Base-by-base conservation (phyloP, 2,888 invertebrate species). In the Nemurella pictetii region DNA sequence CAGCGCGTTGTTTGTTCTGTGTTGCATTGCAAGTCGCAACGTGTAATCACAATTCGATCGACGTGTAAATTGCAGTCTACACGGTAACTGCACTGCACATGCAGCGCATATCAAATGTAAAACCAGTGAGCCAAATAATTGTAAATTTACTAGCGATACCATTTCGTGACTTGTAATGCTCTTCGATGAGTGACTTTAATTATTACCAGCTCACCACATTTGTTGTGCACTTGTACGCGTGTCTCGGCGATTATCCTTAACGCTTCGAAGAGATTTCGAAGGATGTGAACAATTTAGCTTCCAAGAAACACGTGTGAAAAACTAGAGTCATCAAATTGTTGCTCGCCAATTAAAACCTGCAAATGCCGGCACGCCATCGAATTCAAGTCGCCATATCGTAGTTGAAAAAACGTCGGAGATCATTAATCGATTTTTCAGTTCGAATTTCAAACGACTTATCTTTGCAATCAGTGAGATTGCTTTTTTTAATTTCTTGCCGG, bases 281-380 rank as follows among this genome's bases (percentile, higher is more conserved):
- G 80, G 80, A 81, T 81, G 32, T 81, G 80, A 81, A 35, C 80
- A 36, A 81, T 81, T 81, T 35, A 20, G 26, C 7, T 78, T 78
- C 78, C 15, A 5, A 27, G 78, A 78, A 78, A 15, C 20, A 25
- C 29, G 78, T 30, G 78, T 20, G n/a, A 78, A 78, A 78, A 78
- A 55, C 55, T 55, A 55, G 55, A 55, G 55, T 55, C 55, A 55
- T 55, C 55, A 55, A 55, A 55, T 55, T 15, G 9, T 55, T 15
- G 20, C 12, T 55, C 9, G 55, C 55, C 55, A 55, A 55, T 55
- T 55, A 55, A 55, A 55, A 55, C 55, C 55, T 15, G 55, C 55
- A 55, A 55, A 55, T 55, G 20, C 55, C 55, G 12, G 20, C 55
- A 55, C 55, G 55, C 55, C 9, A 55, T 55, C n/a, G n/a, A n/a